These are phyloP conservation scores for Psammodynastes pulverulentus DNA, from an alignment of 2,113 vertebrate species.

Conservation along the genomic window DNA sequence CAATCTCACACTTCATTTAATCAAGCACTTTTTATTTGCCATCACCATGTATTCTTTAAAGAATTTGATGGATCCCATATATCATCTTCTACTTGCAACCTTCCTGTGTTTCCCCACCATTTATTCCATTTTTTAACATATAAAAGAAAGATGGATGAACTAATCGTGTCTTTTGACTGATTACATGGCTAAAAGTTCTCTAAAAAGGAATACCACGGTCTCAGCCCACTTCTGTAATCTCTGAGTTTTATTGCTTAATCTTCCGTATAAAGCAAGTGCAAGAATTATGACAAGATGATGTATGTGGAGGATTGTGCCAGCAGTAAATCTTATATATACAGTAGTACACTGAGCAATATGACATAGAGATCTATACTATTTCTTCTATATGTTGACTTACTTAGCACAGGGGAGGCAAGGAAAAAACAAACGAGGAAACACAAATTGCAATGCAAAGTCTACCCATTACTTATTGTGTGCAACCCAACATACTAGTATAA, in stretches of 20 bases:
- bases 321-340: not conserved
- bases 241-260: not conserved
- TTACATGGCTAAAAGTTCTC: not conserved
- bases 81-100: not conserved
- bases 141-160: not conserved
- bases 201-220: not conserved
- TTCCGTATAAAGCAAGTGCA: not conserved
- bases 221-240: not conserved
- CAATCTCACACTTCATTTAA: not conserved
- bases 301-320: not conserved
- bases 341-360: not conserved
- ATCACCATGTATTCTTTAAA: not conserved
- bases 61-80: not conserved
- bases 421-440: not conserved
- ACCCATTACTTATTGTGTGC: not conserved
- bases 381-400: not conserved
- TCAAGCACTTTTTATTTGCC: not conserved
- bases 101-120: not conserved
- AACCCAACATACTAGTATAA: not conserved
- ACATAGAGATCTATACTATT: not conserved
- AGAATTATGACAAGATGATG: not conserved
- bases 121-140: not conserved
- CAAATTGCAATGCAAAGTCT: not conserved
- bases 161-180: not conserved
- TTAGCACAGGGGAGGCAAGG: not conserved